Evolutionary conservation across 2,113 vertebrate genomes (phyloP), one percentile per base, ranked within the genome.

Genomic region (Crocuta crocuta): DNA sequence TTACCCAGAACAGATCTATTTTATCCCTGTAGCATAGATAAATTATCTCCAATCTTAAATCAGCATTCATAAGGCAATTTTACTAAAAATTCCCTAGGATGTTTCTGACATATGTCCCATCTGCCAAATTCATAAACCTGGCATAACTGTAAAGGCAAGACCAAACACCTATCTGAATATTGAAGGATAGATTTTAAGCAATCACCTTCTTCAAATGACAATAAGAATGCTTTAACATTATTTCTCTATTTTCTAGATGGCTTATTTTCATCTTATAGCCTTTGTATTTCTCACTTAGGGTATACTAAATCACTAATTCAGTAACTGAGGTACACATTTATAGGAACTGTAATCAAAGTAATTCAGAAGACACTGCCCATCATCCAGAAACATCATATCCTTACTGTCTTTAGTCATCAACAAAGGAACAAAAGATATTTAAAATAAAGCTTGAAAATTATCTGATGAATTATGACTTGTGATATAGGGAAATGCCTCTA

Each of bases 101-200:
- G 5, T 95, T 94, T 96, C 87, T 97, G 55, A 70, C 11, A 68
- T 63, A 58, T 53, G 24, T 63, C 48, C 45, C 78, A 94, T 66
- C 61, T 83, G 10, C 21, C 48, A 91, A 88, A 48, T 15, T 28
- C 48, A 66, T 50, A 95, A 91, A 43, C 43, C 48, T 48, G 31
- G 43, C n/a, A 87, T 73, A 66, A 63, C 2, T 94, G 33, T n/a
- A 66, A 90, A 53, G 66, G 17, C 28, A 89, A 89, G 58, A 5
- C 10, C 10, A 80, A 91, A 68, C 1, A 7, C n/a, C 66, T 70
- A 26, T 70, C 66, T 50, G 11, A 50, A 73, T 71, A 84, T 2
- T 17, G 9, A 63, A 58, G 26, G 68, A 21, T 10, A 4, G 17
- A 68, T 66, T 89, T 86, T 53, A 58, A 94, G 26, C 11, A 61